These are phyloP conservation scores for Folsomia manolachei DNA, from an alignment of 2,888 invertebrate genomes.

Conservation along the genomic window DNA sequence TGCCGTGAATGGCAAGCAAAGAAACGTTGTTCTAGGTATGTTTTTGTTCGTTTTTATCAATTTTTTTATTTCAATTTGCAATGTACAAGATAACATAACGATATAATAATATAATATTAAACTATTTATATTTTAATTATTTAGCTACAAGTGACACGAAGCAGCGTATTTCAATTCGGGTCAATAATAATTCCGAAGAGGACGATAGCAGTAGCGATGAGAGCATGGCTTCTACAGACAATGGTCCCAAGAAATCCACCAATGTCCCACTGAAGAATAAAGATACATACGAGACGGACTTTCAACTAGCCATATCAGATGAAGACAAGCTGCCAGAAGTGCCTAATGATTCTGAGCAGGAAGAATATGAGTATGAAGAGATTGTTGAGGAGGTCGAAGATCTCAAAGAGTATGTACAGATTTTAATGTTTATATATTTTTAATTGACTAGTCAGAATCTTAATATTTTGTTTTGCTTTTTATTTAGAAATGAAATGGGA, in stretches of 20 bases:
- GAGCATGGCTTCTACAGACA: neutral
- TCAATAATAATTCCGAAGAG: conserved; percentile 15
- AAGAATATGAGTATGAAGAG: conserved; percentile 3
- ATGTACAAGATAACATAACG: no score
- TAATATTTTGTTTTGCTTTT: no score
- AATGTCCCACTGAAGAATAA: neutral
- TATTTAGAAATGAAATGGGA: no score
- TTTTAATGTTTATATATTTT: neutral
- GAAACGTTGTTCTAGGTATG: conserved; percentile 16
- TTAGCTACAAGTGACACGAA: neutral
- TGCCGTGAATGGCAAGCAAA: neutral
- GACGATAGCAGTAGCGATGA: neutral
- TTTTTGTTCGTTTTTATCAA: no score
- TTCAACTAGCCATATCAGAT: neutral
- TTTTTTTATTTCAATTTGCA: no score
- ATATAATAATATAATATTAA: no score
- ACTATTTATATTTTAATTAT: neutral
- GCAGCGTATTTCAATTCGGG: conserved; percentile 13
- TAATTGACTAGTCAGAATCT: no score
- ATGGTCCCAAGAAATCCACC: neutral
- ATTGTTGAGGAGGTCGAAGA: conserved; percentile 10
- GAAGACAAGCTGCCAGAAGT: conserved; percentile 17
- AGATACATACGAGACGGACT: neutral
- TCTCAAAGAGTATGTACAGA: neutral
- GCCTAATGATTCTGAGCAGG: neutral